Base-by-base conservation (phyloP, 2,113 vertebrate species). In the Balaeniceps rex region DNA sequence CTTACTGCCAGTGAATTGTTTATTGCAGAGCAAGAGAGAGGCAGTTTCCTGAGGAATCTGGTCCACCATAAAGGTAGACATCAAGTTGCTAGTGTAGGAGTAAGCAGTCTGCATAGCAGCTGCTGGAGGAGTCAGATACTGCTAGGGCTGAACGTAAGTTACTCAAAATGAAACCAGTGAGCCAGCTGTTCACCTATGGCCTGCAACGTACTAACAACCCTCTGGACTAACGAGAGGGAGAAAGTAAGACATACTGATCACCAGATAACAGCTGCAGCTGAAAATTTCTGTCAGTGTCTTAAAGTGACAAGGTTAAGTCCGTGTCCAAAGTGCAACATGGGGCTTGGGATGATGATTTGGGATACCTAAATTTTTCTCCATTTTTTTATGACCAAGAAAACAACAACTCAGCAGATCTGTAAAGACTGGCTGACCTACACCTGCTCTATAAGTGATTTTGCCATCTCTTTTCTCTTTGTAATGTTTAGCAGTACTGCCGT, bases 151-250 rank as follows among this genome's bases (percentile, higher is more conserved):
- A 66, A 36, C 4, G 1, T 7, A 12, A 38, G 34, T 22, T 79
- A 9, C 7, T 38, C n/a, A 29, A 74, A 72, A 12, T 22, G 46
- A 68, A 74, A 19, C 13, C 19, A 49, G n/a, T n/a, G 5, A 54
- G 9, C 4, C 31, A 47, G 5, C 10, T 66, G 11, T 71, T 76
- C 40, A 42, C 44, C 10, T 38, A 23, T 36, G 13, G 19, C 12
- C 29, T 40, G 28, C 0, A 3, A 58, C 2, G 0, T 19, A 49
- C 3, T 55, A 55, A 33, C 9, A 77, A 23, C 11, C 17, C 44
- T 34, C 19, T 52, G 11, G 6, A 19, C 18, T 71, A 58, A 12
- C 0, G 7, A 60, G 16, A 46, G 10, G 21, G 46, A 36, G 18
- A 54, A 88, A 58, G 25, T 4, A 83, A 65, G 29, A n/a, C 23